Evolutionary conservation across 2,113 vertebrate genomes (phyloP).

Genomic region (Campylorhamphus procurvoides): DNA sequence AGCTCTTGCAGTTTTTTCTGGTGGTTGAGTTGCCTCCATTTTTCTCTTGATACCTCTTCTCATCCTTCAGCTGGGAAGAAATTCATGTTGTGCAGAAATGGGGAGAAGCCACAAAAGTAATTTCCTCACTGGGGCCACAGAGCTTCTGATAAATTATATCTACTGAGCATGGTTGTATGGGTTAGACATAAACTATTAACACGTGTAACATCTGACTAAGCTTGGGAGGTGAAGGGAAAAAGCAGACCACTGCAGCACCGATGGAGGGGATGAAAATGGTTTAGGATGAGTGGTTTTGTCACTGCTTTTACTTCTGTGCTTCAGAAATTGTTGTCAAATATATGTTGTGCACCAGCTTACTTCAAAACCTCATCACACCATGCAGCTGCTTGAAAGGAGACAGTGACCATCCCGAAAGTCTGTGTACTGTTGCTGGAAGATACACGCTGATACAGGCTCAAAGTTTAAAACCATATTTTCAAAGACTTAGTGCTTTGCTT

Average conservation of each 20-base stretch:
- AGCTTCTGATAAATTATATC: not conserved
- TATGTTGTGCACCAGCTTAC: not conserved
- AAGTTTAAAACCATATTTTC: not conserved
- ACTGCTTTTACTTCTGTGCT: not conserved
- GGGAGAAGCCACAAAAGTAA: not conserved
- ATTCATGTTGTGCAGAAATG: not conserved
- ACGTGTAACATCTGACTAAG: not conserved
- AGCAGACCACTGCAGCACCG: not conserved
- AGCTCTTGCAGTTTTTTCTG: not conserved
- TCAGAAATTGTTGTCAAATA: not conserved
- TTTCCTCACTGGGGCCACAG: not conserved
- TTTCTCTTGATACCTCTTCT: not conserved
- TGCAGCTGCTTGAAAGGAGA: not conserved
- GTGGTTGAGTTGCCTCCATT: not conserved
- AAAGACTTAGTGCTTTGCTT: not conserved
- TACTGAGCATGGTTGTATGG: not conserved
- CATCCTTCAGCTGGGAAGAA: not conserved
- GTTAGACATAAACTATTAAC: not conserved
- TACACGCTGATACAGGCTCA: not conserved
- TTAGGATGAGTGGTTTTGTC: not conserved
- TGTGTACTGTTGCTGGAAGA: not conserved
- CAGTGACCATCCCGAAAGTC: not conserved
- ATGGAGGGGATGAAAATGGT: not conserved
- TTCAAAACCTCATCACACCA: accelerated
- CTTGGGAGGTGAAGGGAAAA: not conserved